phyloP scores from a whole-genome alignment of 2,888 invertebrate species.

The Ephialtes manifestator region DNA sequence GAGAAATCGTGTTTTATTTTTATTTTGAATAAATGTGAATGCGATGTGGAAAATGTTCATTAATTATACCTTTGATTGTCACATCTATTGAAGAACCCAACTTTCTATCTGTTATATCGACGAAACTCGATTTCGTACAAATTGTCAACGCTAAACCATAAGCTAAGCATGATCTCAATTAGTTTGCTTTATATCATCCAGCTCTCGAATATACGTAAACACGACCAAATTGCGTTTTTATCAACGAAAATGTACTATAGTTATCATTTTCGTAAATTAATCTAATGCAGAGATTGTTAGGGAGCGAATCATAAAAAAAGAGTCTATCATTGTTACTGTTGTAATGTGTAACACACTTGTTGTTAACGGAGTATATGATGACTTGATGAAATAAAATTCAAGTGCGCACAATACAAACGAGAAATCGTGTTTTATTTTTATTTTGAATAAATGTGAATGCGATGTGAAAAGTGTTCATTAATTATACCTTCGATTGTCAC shows the following conservation, averaged over 20 bases:
- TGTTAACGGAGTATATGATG: constrained; percentile 41
- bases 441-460: not conserved
- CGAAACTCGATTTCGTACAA: constrained; percentile 98
- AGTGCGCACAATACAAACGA: constrained; percentile 7
- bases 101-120: constrained; percentile 86
- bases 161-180: constrained; percentile 65
- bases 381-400: constrained; percentile 58
- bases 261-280: constrained; percentile 4
- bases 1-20: not conserved
- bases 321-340: constrained; percentile 22
- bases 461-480: not conserved
- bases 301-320: constrained; percentile 1
- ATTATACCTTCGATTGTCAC: not conserved
- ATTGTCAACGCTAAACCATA: constrained; percentile 94
- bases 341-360: constrained; percentile 12
- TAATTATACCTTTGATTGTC: not conserved
- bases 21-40: not conserved
- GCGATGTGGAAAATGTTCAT: not conserved
- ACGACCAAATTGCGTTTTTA: constrained; percentile 24
- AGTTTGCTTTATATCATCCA: constrained; percentile 11
- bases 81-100: not conserved
- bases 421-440: not conserved
- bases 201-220: constrained; percentile 27
- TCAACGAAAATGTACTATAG: constrained; percentile 27
- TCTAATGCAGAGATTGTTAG: not conserved